phyloP scores from a whole-genome alignment of 2,888 invertebrate species.

The Diogma glabrata region DNA sequence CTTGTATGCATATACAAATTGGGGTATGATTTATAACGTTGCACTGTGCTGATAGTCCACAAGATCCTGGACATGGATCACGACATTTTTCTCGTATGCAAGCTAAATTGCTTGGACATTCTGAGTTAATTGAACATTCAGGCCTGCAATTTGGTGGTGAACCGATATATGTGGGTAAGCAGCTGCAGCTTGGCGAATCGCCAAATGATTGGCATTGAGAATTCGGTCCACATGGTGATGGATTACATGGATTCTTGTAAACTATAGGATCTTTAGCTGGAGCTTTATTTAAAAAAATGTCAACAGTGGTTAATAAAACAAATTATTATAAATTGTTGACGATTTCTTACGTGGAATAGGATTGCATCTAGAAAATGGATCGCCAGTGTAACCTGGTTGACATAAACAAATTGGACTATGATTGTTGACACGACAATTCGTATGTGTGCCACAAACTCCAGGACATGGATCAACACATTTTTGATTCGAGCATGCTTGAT shows the following conservation, averaged over 20 bases:
- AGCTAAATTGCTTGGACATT: slow-evolving; percentile 52
- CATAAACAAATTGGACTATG: slow-evolving; percentile 52
- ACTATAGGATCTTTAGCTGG: slow-evolving; percentile 22
- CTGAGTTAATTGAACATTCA: slow-evolving; percentile 53
- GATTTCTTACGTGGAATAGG: slow-evolving; percentile 28
- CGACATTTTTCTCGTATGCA: slow-evolving; percentile 53
- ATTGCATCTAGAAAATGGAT: slow-evolving; percentile 39
- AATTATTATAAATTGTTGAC: slow-evolving; percentile 32
- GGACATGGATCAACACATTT: slow-evolving; percentile 63
- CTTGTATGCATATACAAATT: slow-evolving; percentile 47
- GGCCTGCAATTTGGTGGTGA: slow-evolving; percentile 56
- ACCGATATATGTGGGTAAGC: slow-evolving; percentile 47
- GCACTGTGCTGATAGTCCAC: slow-evolving; percentile 46
- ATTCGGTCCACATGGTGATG: slow-evolving; percentile 55
- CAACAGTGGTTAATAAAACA: slow-evolving; percentile 18
- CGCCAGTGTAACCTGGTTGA: slow-evolving; percentile 41
- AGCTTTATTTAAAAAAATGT: slow-evolving; percentile 6
- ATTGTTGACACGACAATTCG: slow-evolving; percentile 45
- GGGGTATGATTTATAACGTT: slow-evolving; percentile 50
- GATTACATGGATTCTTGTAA: slow-evolving; percentile 47
- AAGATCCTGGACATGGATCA: slow-evolving; percentile 59
- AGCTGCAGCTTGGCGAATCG: slow-evolving; percentile 47
- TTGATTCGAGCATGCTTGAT: slow-evolving; percentile 60
- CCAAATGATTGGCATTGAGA: slow-evolving; percentile 45
- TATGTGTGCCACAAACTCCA: slow-evolving; percentile 51